Conservation (phyloP, 2,888 invertebrate species). For the Chaetogeoica ovagalla region DNA sequence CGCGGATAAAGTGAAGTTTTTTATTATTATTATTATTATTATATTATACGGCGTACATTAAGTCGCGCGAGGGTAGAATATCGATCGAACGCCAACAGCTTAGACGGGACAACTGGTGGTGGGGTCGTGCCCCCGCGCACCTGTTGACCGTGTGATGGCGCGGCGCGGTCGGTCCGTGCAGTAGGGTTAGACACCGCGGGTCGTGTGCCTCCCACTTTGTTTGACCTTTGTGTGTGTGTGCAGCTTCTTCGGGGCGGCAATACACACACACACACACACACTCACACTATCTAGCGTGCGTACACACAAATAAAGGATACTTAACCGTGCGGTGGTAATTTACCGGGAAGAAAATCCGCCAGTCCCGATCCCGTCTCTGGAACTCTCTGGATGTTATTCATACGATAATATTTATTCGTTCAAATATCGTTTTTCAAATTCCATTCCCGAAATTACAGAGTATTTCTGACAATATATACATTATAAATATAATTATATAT, state of each 20-base stretch:
- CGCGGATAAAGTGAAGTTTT: not conserved
- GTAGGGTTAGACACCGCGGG: not conserved
- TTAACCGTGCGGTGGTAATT: not conserved
- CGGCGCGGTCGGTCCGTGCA: not conserved
- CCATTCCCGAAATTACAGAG: too few species aligned
- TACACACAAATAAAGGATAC: not conserved
- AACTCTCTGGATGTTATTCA: too few species aligned
- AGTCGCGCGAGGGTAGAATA: conserved; percentile 15
- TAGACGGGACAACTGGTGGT: not conserved
- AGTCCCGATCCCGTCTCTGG: too few species aligned
- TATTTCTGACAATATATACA: too few species aligned
- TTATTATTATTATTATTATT: too few species aligned
- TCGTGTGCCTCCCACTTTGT: conserved; percentile 30
- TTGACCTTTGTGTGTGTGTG: conserved; percentile 46
- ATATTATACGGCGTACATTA: not conserved
- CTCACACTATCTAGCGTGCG: too few species aligned
- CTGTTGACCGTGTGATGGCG: conserved; percentile 32
- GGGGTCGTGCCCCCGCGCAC: conserved; percentile 41
- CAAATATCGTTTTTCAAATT: too few species aligned
- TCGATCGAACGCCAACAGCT: conserved; percentile 21
- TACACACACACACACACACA: conserved; percentile 1
- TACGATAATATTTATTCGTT: too few species aligned
- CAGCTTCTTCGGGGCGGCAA: conserved; percentile 31
- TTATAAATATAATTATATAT: too few species aligned
- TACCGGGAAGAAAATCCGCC: too few species aligned